Conservation (phyloP, 92 coral and sea anemone genomes). For the Palythoa grandiflora region DNA sequence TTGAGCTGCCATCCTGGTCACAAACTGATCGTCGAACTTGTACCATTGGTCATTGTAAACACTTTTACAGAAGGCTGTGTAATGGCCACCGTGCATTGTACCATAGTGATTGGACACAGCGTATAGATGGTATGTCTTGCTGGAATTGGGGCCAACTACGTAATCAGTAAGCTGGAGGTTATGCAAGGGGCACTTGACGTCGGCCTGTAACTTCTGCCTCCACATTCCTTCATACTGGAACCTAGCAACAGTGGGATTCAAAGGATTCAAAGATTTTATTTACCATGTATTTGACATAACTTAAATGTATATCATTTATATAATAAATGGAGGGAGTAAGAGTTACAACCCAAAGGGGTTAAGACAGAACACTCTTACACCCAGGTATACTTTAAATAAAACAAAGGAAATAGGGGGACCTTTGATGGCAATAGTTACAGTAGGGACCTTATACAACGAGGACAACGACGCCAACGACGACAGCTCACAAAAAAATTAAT, state of each 20-base stretch:
- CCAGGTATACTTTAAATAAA: too few relatives aligned
- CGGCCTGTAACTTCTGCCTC: slow-evolving; percentile 94
- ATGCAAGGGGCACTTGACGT: slow-evolving; percentile 76
- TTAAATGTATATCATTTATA: too few relatives aligned
- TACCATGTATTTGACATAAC: too few relatives aligned
- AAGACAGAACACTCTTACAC: too few relatives aligned
- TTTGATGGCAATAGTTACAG: too few relatives aligned
- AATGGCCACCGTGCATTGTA: slow-evolving; percentile 99
- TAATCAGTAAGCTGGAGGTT: slow-evolving; percentile 74
- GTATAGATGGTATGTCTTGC: slow-evolving; percentile 67
- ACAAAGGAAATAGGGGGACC: too few relatives aligned
- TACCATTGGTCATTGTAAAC: slow-evolving; percentile 84
- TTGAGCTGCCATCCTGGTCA: slow-evolving; percentile 78
- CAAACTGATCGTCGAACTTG: slow-evolving; percentile 95
- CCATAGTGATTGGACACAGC: slow-evolving; percentile 97
- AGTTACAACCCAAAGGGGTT: too few relatives aligned
- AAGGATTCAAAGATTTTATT: too few relatives aligned
- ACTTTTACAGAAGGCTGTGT: slow-evolving; percentile 91
- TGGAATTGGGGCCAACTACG: slow-evolving; percentile 79
- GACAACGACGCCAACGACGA: too few relatives aligned
- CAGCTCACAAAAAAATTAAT: too few relatives aligned
- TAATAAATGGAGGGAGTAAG: too few relatives aligned
- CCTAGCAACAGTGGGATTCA: slow-evolving; percentile 34
- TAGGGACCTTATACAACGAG: too few relatives aligned
- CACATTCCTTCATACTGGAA: slow-evolving; percentile 98